Percentiles rank a stretch among this genome's conserved stretches.
phyloP scores from a whole-genome alignment of 2,888 invertebrate genomes.

The Himalopsyche anomala region DNA sequence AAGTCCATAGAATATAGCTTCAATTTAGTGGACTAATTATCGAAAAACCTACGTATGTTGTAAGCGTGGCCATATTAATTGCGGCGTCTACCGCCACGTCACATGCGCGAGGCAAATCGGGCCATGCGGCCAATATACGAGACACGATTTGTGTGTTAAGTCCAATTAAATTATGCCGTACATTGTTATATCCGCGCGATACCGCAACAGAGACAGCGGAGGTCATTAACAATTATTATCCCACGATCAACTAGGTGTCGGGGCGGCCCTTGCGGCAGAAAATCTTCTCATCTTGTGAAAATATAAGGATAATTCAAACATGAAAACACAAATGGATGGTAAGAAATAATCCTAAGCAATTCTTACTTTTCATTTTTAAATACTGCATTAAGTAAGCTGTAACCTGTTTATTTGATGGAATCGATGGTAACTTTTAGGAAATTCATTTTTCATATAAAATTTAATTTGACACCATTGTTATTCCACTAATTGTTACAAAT shows the following conservation, averaged over 20 bases:
- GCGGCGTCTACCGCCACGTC: neutral
- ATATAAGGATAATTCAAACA: too few species aligned
- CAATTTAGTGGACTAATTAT: neutral
- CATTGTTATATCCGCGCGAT: constrained; percentile 60
- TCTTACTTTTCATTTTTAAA: too few species aligned
- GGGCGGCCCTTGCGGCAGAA: neutral
- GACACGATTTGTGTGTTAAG: constrained; percentile 61
- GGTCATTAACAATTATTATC: constrained; percentile 56
- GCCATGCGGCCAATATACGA: constrained; percentile 45
- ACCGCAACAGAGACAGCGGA: constrained; percentile 47
- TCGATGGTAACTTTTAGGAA: too few species aligned
- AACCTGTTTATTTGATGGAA: too few species aligned
- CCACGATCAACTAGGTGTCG: constrained; percentile 51
- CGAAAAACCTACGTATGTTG: neutral
- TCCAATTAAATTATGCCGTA: constrained; percentile 63
- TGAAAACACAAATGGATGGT: too few species aligned
- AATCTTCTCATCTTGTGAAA: too few species aligned
- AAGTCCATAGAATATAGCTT: too few species aligned
- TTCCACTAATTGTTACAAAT: too few species aligned
- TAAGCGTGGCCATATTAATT: constrained; percentile 5
- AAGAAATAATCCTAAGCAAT: too few species aligned
- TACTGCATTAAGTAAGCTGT: too few species aligned
- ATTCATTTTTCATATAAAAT: too few species aligned
- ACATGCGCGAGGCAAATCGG: neutral
- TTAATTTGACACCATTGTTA: too few species aligned